Base-by-base conservation (phyloP, 2,113 vertebrate genomes). In the Saimiri boliviensis region DNA sequence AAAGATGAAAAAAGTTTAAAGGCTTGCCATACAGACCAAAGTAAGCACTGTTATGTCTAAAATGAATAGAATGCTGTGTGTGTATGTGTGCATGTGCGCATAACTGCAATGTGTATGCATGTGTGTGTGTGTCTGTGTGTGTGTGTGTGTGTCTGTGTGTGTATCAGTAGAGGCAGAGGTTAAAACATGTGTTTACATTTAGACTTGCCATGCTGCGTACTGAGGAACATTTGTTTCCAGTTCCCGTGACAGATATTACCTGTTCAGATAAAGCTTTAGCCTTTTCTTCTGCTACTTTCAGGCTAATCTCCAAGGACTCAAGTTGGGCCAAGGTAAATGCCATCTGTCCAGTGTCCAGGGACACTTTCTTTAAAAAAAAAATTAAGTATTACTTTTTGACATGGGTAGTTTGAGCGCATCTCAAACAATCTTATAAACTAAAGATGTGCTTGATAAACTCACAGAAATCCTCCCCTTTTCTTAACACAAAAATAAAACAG, bases 321-420 rank as follows among this genome's bases (percentile, higher is more conserved):
- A 97, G 27, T 20, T 86, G 93, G 49, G 83, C 91, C 98, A 96
- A 91, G 76, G 74, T 68, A 83, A 83, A 80, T 1, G 1, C 11
- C 37, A 20, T 96, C 52, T 40, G 74, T 95, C 77, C 25, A 13
- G 45, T 63, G 73, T 90, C 71, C 88, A 84, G 63, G 42, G 87
- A 73, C 47, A 70, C n/a, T 92, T 52, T 52, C 97, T 98, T 97
- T 90, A 97, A 98, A 97, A 95, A 58, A 87, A 95, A 49, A 95
- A 96, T 49, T 40, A 88, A 92, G 5, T 73, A 85, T 97, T 94
- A 95, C 20, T 96, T 90, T 96, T 89, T 88, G 58, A 74, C 88
- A 93, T 35, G 21, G 35, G 37, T 82, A 17, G 1, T 56, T 79
- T 87, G 40, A 89, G n/a, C 7, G 32, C n/a, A 42, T 83, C 82